phyloP scores from a whole-genome alignment of 2,888 invertebrate genomes.

The Apamea monoglypha region DNA sequence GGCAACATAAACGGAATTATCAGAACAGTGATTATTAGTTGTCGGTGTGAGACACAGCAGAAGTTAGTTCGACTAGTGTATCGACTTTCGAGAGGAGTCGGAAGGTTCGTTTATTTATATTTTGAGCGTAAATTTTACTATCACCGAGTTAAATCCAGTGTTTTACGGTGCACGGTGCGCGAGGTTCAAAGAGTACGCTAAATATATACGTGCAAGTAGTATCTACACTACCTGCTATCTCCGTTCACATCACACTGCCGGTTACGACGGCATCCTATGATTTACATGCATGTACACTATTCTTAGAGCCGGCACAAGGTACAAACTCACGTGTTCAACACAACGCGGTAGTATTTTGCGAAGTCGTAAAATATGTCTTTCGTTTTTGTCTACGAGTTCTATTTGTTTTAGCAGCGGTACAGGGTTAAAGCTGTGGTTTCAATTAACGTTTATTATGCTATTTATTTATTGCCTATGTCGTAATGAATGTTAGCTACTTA shows the following conservation, averaged over 20 bases:
- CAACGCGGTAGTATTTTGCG: slow-evolving; percentile 47
- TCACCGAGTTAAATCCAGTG: slow-evolving; percentile 47
- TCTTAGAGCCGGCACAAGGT: slow-evolving; percentile 66
- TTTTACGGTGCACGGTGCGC: slow-evolving; percentile 47
- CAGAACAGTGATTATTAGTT: slow-evolving; percentile 28
- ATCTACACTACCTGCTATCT: slow-evolving; percentile 25
- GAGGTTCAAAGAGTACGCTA: slow-evolving; percentile 62
- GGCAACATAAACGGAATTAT: slow-evolving; percentile 37
- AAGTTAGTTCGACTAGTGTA: slow-evolving; percentile 30
- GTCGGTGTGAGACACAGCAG: slow-evolving; percentile 42
- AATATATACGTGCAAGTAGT: slow-evolving; percentile 40
- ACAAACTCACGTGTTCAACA: slow-evolving; percentile 39
- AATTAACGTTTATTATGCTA: slow-evolving; percentile 36
- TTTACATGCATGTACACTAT: slow-evolving; percentile 70
- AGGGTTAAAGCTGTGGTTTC: slow-evolving; percentile 19
- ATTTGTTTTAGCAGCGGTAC: slow-evolving; percentile 38
- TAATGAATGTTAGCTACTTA: slow-evolving; percentile 36
- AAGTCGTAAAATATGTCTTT: slow-evolving; percentile 53
- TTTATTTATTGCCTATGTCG: slow-evolving; percentile 44
- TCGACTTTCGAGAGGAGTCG: slow-evolving; percentile 15
- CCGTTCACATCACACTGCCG: slow-evolving; percentile 16
- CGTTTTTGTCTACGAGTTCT: slow-evolving; percentile 32
- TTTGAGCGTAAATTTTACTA: slow-evolving; percentile 58
- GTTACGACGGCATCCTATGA: slow-evolving; percentile 68
- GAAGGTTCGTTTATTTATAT: slow-evolving; percentile 55